Conservation (phyloP, 2,797 vertebrate species). For the Zalophus californianus region DNA sequence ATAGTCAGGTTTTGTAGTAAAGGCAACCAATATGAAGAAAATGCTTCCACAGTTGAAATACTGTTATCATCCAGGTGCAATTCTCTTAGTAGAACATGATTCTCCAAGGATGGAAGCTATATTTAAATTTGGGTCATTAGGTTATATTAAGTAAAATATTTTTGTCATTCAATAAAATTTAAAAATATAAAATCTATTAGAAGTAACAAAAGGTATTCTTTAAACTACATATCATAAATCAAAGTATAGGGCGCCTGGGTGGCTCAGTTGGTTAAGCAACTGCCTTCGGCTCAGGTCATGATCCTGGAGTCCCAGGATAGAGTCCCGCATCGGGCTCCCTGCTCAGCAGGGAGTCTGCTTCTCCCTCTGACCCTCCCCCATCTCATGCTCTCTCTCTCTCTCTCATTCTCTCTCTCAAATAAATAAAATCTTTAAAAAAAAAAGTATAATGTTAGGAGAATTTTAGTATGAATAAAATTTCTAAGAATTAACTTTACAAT, state of each 20-base stretch:
- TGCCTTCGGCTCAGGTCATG: too few relatives aligned
- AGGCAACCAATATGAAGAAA: constrained; percentile 94
- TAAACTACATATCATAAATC: neutral
- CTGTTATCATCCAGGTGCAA: constrained; percentile 95
- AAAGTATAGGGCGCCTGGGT: too few relatives aligned
- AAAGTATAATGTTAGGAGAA: neutral
- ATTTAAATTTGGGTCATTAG: constrained; percentile 74
- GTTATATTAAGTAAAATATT: constrained; percentile 60
- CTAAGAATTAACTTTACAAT: constrained; percentile 9
- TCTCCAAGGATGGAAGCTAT: constrained; percentile 92
- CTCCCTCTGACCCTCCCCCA: too few relatives aligned
- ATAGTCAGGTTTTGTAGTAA: constrained; percentile 90
- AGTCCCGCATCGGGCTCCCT: too few relatives aligned
- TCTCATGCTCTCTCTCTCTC: too few relatives aligned
- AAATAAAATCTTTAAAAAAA: too few relatives aligned
- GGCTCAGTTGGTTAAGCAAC: too few relatives aligned
- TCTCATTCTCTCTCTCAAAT: too few relatives aligned
- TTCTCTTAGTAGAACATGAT: constrained; percentile 96
- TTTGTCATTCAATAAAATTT: constrained; percentile 15
- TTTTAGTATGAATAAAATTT: constrained; percentile 23
- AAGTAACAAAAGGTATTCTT: neutral
- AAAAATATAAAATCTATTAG: constrained; percentile 34
- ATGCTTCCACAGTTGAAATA: constrained; percentile 89
- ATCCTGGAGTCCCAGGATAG: too few relatives aligned
- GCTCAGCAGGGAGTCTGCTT: too few relatives aligned